A percentile compares a stretch with the other conserved stretches of the same genome.
Conservation (phyloP, 2,888 invertebrate species). For the Buathra laborator region DNA sequence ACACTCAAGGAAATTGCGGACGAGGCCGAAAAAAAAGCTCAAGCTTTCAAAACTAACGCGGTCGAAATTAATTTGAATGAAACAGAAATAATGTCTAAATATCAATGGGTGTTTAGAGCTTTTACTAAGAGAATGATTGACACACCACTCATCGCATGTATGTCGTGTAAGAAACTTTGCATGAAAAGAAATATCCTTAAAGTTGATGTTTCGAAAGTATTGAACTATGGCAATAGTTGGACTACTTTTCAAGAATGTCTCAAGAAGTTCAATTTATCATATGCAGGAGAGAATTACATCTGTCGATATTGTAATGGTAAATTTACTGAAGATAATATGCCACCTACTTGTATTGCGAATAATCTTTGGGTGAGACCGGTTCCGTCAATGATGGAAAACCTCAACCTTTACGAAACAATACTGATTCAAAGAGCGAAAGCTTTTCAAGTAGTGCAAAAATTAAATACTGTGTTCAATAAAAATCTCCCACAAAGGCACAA, state of each 20-base stretch:
- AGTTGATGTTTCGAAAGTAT: slow-evolving; percentile 3
- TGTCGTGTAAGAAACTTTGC: slow-evolving; percentile 69
- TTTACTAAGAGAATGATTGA: slow-evolving; percentile 59
- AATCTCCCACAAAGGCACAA: slow-evolving; percentile 74
- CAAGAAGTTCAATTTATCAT: background rate
- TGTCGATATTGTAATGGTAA: slow-evolving; percentile 66
- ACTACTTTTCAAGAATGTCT: background rate
- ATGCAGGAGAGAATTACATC: slow-evolving; percentile 40
- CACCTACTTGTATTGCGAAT: slow-evolving; percentile 75
- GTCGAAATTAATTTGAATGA: slow-evolving; percentile 54
- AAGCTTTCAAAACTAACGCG: slow-evolving; percentile 17
- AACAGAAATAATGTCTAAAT: slow-evolving; percentile 49
- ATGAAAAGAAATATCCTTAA: slow-evolving; percentile 40
- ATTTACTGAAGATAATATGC: slow-evolving; percentile 70
- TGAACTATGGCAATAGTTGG: slow-evolving; percentile 4
- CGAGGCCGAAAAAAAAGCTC: slow-evolving; percentile 34
- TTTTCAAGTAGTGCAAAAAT: slow-evolving; percentile 77
- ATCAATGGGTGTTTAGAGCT: slow-evolving; percentile 46
- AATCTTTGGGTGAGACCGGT: slow-evolving; percentile 64
- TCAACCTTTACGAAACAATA: slow-evolving; percentile 74
- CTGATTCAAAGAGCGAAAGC: slow-evolving; percentile 80
- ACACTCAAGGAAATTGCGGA: slow-evolving; percentile 11
- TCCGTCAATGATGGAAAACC: slow-evolving; percentile 66
- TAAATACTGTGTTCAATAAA: slow-evolving; percentile 78
- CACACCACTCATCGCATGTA: slow-evolving; percentile 52